Percentiles rank a stretch among this genome's conserved stretches.
Evolutionary conservation across 2,113 vertebrate genomes (phyloP).

Genomic region (Mormyrus lacerda): DNA sequence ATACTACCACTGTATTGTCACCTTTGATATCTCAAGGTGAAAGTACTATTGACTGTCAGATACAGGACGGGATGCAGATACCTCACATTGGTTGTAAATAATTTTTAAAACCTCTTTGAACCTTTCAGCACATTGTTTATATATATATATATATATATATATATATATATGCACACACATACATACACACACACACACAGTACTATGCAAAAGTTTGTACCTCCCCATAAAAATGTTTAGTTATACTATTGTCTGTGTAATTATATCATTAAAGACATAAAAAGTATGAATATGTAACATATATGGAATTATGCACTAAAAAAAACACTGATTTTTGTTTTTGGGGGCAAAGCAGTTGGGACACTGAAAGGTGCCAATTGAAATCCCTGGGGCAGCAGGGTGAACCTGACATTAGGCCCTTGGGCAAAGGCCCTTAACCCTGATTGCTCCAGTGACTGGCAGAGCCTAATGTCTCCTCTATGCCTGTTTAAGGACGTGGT

Average conservation of each 20-base stretch:
- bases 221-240: neutral
- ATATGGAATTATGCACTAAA: neutral
- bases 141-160: neutral
- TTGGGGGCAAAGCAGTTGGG: too few relatives aligned
- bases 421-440: neutral
- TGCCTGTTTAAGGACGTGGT: neutral
- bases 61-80: neutral
- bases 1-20: neutral
- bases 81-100: neutral
- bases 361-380: neutral
- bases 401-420: neutral
- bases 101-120: neutral
- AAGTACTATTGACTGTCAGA: neutral
- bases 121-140: neutral
- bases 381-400: neutral
- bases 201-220: neutral
- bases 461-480: neutral
- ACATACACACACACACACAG: neutral
- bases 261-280: neutral
- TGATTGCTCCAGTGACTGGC: neutral
- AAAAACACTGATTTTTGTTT: neutral
- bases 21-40: neutral
- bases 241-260: neutral
- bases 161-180: too few relatives aligned
- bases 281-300: neutral